Conservation (phyloP, 2,113 vertebrate species). For the Garra rufa region DNA sequence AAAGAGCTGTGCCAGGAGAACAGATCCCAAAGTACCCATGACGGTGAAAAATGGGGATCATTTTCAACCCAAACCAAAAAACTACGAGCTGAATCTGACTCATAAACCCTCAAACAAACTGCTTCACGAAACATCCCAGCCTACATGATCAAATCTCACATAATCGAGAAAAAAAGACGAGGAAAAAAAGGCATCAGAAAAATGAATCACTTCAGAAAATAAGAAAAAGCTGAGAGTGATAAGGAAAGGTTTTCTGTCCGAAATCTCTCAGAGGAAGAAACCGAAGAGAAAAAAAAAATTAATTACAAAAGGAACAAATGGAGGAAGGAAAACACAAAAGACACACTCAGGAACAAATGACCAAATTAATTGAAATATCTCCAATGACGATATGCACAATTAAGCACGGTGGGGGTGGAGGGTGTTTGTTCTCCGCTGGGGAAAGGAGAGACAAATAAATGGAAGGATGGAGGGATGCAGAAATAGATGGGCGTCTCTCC, state of each 20-base stretch:
- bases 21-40: neutral
- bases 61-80: neutral
- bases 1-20: neutral
- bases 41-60: neutral
- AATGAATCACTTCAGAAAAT: neutral
- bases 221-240: neutral
- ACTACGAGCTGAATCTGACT: neutral
- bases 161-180: neutral
- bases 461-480: slow-evolving; percentile 15
- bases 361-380: slow-evolving; percentile 66
- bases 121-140: neutral
- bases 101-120: neutral
- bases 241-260: neutral
- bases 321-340: slow-evolving; percentile 49
- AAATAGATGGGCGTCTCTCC: slow-evolving; percentile 32
- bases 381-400: slow-evolving; percentile 61
- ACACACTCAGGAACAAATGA: slow-evolving; percentile 64
- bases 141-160: neutral
- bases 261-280: slow-evolving; percentile 36
- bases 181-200: neutral
- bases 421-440: slow-evolving; percentile 38
- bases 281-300: slow-evolving; percentile 46
- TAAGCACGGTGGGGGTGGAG: slow-evolving; percentile 50
- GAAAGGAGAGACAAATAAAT: slow-evolving; percentile 45
- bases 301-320: slow-evolving; percentile 57